A percentile compares a stretch with the other conserved stretches of the same genome.
phyloP scores from a whole-genome alignment of 2,797 vertebrate species.

The Tarsius wallacei region DNA sequence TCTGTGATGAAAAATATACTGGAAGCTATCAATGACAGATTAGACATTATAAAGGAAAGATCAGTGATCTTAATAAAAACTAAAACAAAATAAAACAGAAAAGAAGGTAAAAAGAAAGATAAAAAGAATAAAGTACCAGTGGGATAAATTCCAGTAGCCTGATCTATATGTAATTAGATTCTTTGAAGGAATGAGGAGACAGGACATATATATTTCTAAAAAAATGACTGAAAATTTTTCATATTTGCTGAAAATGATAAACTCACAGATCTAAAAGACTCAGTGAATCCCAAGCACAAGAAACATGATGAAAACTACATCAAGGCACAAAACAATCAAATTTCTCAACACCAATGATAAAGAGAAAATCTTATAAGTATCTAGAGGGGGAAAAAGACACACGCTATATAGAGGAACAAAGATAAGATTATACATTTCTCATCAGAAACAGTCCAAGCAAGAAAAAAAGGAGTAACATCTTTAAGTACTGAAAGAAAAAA shows the following conservation, averaged over 20 bases:
- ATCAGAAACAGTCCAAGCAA: not conserved
- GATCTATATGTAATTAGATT: not conserved
- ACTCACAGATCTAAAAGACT: not conserved
- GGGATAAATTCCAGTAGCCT: not conserved
- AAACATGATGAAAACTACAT: not conserved
- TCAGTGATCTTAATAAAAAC: not conserved
- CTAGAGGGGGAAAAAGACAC: not conserved
- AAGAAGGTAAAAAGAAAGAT: not conserved
- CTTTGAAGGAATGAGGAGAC: not conserved
- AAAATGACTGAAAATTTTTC: not conserved
- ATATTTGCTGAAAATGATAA: conserved; percentile 33
- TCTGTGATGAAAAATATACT: conserved; percentile 9
- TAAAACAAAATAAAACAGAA: not conserved
- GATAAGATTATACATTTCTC: not conserved
- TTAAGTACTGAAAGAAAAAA: not conserved
- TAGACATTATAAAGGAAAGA: not conserved
- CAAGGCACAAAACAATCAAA: not conserved
- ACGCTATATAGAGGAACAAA: not conserved
- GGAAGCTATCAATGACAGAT: not conserved
- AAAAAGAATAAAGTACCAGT: not conserved
- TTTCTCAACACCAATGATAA: not conserved
- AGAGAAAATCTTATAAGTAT: not conserved
- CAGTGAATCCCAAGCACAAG: not conserved
- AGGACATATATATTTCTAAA: not conserved
- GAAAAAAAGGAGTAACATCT: not conserved